Percentiles rank a stretch among this genome's conserved stretches.
Evolutionary conservation across 2,113 vertebrate genomes (phyloP).

Genomic region (Etheostoma cragini): DNA sequence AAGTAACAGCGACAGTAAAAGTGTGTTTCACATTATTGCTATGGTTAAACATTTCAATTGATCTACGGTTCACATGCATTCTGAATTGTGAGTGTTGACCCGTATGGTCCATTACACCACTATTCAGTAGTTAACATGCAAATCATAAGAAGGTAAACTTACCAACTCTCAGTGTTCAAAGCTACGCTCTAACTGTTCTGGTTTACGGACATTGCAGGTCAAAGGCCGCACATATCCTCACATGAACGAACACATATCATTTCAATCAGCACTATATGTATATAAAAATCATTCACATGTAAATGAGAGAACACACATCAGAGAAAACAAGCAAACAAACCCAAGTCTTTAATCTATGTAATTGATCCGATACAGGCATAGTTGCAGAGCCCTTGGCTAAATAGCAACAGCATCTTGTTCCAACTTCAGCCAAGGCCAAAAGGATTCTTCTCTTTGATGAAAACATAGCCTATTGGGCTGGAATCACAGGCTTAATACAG

Average conservation of each 20-base stretch:
- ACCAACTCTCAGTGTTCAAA: not conserved
- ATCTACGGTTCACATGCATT: too few relatives aligned
- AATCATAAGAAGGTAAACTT: slow-evolving; percentile 30
- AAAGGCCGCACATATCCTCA: slow-evolving; percentile 1
- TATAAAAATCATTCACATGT: slow-evolving; percentile 15
- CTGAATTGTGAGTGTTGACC: too few relatives aligned
- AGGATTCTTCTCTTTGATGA: slow-evolving; percentile 63
- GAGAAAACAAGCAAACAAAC: slow-evolving; percentile 25
- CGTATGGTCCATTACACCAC: too few relatives aligned
- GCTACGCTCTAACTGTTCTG: slow-evolving; percentile 26
- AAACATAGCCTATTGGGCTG: not conserved
- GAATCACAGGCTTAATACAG: not conserved
- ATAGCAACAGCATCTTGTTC: slow-evolving; percentile 6
- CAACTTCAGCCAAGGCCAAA: slow-evolving; percentile 29
- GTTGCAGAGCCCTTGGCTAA: slow-evolving; percentile 22
- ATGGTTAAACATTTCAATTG: too few relatives aligned
- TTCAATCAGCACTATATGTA: not conserved
- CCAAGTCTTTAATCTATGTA: slow-evolving; percentile 42
- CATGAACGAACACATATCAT: not conserved
- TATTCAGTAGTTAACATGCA: slow-evolving; percentile 11
- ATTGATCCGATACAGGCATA: slow-evolving; percentile 17
- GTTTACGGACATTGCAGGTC: slow-evolving; percentile 18
- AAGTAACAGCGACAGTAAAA: too few relatives aligned
- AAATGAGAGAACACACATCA: not conserved
- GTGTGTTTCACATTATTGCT: too few relatives aligned